A percentile compares a stretch with the other conserved stretches of the same genome.
Evolutionary conservation across 2,113 vertebrate genomes (phyloP).

Genomic region (Osmerus mordax): DNA sequence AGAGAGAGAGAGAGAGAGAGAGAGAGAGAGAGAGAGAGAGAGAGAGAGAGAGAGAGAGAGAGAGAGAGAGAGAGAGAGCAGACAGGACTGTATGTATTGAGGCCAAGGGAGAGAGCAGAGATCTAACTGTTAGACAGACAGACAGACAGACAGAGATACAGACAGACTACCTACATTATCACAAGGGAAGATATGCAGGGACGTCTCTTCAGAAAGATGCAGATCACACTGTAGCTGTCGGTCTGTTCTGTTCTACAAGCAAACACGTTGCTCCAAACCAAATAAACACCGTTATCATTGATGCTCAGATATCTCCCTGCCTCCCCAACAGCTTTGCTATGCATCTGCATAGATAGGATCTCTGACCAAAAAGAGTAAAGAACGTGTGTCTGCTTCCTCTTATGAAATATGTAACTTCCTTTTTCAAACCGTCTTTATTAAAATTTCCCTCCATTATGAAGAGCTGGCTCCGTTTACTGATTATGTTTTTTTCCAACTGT

Average conservation of each 20-base stretch:
- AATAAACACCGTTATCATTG: too few species aligned
- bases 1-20: background rate
- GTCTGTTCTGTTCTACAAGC: too few species aligned
- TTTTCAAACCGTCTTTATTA: conserved; percentile 6
- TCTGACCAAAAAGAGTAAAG: too few species aligned
- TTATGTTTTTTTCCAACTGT: too few species aligned
- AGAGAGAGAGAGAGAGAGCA: background rate
- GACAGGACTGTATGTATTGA: too few species aligned
- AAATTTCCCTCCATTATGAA: too few species aligned
- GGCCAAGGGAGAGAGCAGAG: background rate
- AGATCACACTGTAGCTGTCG: too few species aligned
- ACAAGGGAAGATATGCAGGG: too few species aligned
- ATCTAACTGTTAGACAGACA: background rate
- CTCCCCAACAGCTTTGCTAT: background rate
- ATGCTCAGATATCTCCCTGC: too few species aligned
- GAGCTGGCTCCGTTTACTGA: too few species aligned
- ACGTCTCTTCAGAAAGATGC: too few species aligned
- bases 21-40: background rate
- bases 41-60: conserved; percentile 9
- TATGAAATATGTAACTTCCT: background rate
- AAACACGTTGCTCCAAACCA: too few species aligned
- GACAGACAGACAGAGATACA: background rate
- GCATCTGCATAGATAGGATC: background rate
- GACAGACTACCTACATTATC: background rate
- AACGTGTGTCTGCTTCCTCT: background rate